Percentiles rank a stretch among this genome's conserved stretches.
Conservation (phyloP, 1,140 invertebrate genomes). For the Drosophila truncata region DNA sequence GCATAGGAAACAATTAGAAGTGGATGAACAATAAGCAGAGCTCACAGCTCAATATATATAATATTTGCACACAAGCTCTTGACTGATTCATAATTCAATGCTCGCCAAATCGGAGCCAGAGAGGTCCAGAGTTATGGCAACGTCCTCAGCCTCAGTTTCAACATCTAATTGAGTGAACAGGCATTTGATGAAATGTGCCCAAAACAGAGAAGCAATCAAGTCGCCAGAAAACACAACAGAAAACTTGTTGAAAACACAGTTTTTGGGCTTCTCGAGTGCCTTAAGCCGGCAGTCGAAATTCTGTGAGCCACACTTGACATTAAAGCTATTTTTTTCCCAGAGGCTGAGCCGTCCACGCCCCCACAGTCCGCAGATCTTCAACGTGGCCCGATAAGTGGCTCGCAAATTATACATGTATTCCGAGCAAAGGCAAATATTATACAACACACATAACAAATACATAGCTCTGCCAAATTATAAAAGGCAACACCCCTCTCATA, state of each 20-base stretch:
- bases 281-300: conserved; percentile 20
- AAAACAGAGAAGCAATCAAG: conserved; percentile 49
- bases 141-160: conserved; percentile 46
- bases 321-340: conserved; percentile 48
- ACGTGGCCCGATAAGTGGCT: conserved; percentile 25
- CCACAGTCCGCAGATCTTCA: conserved; percentile 34
- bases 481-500: conserved; percentile 56
- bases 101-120: neutral
- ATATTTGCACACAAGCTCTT: conserved; percentile 18
- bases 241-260: conserved; percentile 51
- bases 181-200: conserved; percentile 48
- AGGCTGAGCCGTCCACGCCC: conserved; percentile 46
- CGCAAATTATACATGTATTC: conserved; percentile 54
- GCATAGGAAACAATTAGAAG: conserved; percentile 29
- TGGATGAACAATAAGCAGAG: conserved; percentile 28
- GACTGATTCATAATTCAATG: conserved; percentile 29
- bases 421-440: conserved; percentile 49
- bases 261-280: conserved; percentile 41
- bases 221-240: conserved; percentile 3
- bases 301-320: conserved; percentile 63
- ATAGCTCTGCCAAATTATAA: conserved; percentile 54
- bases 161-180: conserved; percentile 52
- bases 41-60: conserved; percentile 1
- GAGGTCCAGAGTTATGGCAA: conserved; percentile 35
- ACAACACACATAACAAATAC: conserved; percentile 36